Evolutionary conservation across 2,113 vertebrate species (phyloP), one percentile per base, ranked within the genome.

Genomic region (Colossoma macropomum): DNA sequence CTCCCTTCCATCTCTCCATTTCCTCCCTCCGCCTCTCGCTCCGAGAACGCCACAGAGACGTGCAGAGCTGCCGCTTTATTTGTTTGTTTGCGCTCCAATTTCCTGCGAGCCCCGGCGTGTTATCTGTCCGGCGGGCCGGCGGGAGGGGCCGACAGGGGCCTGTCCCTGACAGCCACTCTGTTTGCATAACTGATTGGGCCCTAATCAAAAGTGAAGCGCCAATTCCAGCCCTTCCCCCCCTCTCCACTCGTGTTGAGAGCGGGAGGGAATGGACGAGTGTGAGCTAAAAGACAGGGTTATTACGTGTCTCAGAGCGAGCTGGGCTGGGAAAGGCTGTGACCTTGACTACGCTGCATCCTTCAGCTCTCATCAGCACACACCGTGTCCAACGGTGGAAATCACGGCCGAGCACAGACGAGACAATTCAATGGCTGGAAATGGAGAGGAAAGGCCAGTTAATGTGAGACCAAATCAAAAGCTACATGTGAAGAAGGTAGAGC

Each of bases 141-240:
- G 27, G 34, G 16, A 65, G 63, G 45, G 17, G 73, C 79, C 56
- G 75, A 66, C 59, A 45, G 54, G 79, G 59, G 75, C 70, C 69
- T 28, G 79, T 80, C 78, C 60, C 76, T 72, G 79, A 87, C 81
- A 88, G 80, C 82, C 77, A 56, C 68, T 69, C 74, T 66, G 86
- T 90, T 90, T 90, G 88, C 87, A 89, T 90, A 90, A 89, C 86
- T 87, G 89, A 89, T 89, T 87, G 87, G 69, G 75, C 66, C 83
- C 80, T 90, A 89, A 90, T 90, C 86, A 89, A 88, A 89, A 89
- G 87, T 89, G 87, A 88, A 89, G 85, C 81, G 72, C 85, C 88
- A 88, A 87, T 89, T 90, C 82, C 88, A 85, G 77, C 60, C 65
- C 76, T 56, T 52, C 72, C 80, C 68, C 69, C 72, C 72, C 38